Evolutionary conservation across 1,140 invertebrate species (phyloP).

Genomic region (Platyscapa corneri): DNA sequence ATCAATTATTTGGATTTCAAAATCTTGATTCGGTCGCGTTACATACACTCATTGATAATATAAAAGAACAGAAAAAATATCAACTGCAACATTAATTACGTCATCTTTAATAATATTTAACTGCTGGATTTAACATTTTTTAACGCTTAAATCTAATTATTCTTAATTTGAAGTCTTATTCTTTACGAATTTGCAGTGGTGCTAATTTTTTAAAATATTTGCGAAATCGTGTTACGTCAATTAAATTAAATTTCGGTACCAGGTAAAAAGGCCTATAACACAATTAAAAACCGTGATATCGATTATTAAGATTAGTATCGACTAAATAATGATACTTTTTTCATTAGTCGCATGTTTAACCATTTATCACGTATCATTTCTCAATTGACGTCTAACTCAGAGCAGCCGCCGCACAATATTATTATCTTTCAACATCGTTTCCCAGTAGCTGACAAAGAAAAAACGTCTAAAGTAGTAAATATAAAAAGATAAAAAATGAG

Average conservation of each 20-base stretch:
- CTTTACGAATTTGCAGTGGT: no score
- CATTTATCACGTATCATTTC: constrained; percentile 37
- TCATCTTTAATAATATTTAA: no score
- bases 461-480: constrained; percentile 11
- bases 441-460: not conserved
- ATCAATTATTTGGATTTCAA: no score
- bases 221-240: not conserved
- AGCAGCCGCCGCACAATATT: not conserved
- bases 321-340: constrained; percentile 9
- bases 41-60: no score
- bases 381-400: not conserved
- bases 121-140: no score
- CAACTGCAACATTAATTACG: no score
- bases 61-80: no score
- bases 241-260: not conserved
- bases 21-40: no score
- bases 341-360: not conserved
- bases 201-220: no score
- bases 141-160: no score
- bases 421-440: constrained; percentile 35
- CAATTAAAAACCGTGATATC: not conserved
- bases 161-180: no score
- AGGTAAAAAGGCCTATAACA: not conserved
- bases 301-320: constrained; percentile 5
- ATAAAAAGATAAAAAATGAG: constrained; percentile 14